phyloP scores from a whole-genome alignment of 1,140 invertebrate species.

The Calycopis cecrops region DNA sequence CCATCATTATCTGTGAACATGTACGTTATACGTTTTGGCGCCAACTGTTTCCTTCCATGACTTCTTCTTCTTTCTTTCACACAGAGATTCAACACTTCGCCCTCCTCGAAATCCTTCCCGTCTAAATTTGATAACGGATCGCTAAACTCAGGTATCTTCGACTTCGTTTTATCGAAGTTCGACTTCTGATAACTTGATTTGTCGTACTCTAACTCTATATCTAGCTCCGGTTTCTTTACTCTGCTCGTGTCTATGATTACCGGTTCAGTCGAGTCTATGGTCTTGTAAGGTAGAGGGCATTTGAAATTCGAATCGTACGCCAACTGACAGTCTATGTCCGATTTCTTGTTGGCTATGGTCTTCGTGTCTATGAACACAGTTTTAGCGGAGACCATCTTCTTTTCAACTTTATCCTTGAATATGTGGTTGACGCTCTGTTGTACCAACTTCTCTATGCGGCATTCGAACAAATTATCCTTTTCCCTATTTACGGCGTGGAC shows the following conservation, averaged over 20 bases:
- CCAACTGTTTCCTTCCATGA: conserved; percentile 59
- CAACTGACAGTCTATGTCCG: conserved; percentile 18
- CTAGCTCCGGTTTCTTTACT: not conserved
- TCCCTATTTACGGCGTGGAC: conserved; percentile 3
- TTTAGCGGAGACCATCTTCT: conserved; percentile 52
- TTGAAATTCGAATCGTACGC: not conserved
- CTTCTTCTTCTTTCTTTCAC: conserved; percentile 45
- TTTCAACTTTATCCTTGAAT: conserved; percentile 44
- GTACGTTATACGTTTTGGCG: conserved; percentile 48
- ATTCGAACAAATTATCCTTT: conserved; percentile 46
- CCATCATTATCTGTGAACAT: conserved; percentile 40
- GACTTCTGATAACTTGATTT: not conserved
- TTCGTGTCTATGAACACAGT: conserved; percentile 48
- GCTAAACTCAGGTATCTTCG: not conserved
- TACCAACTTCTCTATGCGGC: conserved; percentile 54
- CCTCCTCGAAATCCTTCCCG: conserved; percentile 15
- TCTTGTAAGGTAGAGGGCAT: not conserved
- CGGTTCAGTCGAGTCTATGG: not conserved
- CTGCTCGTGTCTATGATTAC: not conserved
- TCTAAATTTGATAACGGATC: not conserved
- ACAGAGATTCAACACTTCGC: conserved; percentile 53
- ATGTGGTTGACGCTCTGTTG: conserved; percentile 61
- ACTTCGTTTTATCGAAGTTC: conserved; percentile 4
- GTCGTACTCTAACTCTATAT: not conserved
- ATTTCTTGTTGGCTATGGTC: not conserved